phyloP scores from a whole-genome alignment of 2,797 vertebrate genomes.

The Poeciliopsis gracilis region DNA sequence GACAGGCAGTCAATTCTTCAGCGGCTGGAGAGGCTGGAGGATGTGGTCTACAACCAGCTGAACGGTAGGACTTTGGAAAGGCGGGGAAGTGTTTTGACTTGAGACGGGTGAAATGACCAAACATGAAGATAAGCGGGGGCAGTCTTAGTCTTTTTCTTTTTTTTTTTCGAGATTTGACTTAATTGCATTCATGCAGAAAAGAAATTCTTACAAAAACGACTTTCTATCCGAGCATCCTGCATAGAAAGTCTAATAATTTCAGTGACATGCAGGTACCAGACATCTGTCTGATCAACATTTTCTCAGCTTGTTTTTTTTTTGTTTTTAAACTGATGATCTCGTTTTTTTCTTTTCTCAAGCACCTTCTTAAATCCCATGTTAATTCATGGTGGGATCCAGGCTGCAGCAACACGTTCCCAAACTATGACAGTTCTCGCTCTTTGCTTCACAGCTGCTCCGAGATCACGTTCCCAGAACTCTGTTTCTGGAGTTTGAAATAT shows the following conservation, averaged over 20 bases:
- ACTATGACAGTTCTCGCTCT: background rate
- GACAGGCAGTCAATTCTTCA: slow-evolving; percentile 95
- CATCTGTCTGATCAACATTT: background rate
- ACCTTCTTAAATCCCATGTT: background rate
- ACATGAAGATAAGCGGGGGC: background rate
- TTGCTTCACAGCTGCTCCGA: background rate
- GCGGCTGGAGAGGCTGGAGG: slow-evolving; percentile 94
- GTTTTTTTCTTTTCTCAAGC: background rate
- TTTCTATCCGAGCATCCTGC: background rate
- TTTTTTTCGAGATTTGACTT: background rate
- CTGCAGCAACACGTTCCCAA: background rate
- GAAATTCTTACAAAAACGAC: background rate
- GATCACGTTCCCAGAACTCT: background rate
- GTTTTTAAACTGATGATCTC: background rate
- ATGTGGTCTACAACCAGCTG: slow-evolving; percentile 97
- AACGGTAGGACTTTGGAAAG: slow-evolving; percentile 84
- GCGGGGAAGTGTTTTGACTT: background rate
- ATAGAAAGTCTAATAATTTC: background rate
- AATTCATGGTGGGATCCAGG: background rate
- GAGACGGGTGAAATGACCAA: background rate
- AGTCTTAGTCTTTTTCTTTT: background rate
- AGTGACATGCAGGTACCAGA: background rate
- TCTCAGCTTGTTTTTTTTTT: background rate
- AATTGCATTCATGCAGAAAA: background rate
- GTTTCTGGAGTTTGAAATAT: background rate